A percentile compares a stretch with the other conserved stretches of the same genome.
Evolutionary conservation across 1,140 invertebrate species (phyloP).

Genomic region (Eriosoma lanigerum): DNA sequence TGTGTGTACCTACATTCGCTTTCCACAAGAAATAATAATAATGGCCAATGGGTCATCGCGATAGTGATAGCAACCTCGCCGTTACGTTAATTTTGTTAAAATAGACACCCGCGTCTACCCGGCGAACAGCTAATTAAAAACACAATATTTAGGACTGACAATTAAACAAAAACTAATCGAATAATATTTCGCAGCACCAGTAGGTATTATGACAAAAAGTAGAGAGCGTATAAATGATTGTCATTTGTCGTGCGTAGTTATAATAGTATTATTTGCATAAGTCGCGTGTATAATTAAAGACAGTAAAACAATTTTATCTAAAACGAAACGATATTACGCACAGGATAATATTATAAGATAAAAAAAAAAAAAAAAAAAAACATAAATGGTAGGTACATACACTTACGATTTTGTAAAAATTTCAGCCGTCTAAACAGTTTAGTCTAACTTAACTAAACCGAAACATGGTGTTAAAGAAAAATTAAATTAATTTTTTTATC

Average conservation of each 20-base stretch:
- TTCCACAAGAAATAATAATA: no score
- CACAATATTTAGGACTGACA: background rate
- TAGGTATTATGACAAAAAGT: background rate
- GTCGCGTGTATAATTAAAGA: background rate
- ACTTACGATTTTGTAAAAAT: no score
- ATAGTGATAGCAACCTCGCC: background rate
- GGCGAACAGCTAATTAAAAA: background rate
- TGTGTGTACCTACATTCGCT: background rate
- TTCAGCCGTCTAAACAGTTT: no score
- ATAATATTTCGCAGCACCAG: background rate
- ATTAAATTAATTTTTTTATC: no score
- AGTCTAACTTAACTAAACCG: no score
- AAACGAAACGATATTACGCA: no score
- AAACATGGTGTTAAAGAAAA: no score
- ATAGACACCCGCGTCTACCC: no score
- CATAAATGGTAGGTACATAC: no score
- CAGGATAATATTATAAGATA: no score
- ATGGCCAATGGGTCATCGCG: slow-evolving; percentile 13
- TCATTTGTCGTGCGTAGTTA: background rate
- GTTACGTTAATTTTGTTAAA: background rate
- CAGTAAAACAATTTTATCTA: background rate
- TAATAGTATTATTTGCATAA: background rate
- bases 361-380: no score
- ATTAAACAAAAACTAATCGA: background rate
- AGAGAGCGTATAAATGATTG: background rate